Evolutionary conservation across 2,888 invertebrate species (phyloP), one percentile per base, ranked within the genome.

Genomic region (Lissonota sp.): DNA sequence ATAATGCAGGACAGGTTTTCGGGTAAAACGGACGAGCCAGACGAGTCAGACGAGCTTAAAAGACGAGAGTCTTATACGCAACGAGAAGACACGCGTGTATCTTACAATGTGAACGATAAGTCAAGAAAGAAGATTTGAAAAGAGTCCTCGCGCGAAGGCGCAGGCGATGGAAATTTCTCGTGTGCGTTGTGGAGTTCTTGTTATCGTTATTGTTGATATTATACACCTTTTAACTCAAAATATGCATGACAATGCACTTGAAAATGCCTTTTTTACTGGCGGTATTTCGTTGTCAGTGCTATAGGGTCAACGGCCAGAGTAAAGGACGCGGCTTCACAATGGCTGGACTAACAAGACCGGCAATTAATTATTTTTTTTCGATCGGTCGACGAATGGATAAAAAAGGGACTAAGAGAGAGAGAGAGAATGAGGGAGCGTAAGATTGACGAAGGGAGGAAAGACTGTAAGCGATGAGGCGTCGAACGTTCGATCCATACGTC

Each of bases 241-340:
- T 49, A 12, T 39, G 37, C 14, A 57, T 83, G 85, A 85, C 85
- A 86, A 86, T 86, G 84, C 84, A 86, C 84, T 83, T 79, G 79
- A 83, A 84, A 84, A 85, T 86, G 85, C 85, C 84, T 86, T 84
- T n/a, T 84, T 83, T 83, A 84, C 84, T 86, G 86, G 85, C 75
- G 80, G 81, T 79, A 82, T 77, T 83, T 40, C 78, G 72, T 77
- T 80, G 78, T 83, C 80, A 78, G 81, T 69, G 73, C 79, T 1
- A 39, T 14, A 3, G 14, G 40, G 44, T 3, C 26, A 16, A 62
- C 10, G 16, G 44, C 12, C 4, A 10, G 42, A 44, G 5, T 14
- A 10, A 62, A 62, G 26, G 62, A 44, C 76, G 66, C 53, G 40
- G 58, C 42, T 39, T 75, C 49, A 46, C 62, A 62, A 62, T 62